Conservation (phyloP, 2,797 vertebrate genomes). For the Galago senegalensis region DNA sequence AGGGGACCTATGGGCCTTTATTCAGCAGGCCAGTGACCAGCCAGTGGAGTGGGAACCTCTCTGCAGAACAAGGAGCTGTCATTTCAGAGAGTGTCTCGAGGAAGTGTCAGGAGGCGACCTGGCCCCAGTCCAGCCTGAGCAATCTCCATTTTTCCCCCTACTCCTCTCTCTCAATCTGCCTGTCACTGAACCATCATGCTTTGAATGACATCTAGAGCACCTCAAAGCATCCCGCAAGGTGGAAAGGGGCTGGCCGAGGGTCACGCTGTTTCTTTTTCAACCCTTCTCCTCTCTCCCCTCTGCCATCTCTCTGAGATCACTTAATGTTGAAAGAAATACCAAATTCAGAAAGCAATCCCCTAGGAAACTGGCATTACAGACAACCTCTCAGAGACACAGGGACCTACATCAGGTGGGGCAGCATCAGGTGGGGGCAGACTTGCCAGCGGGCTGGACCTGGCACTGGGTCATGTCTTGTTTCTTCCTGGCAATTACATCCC, state of each 20-base stretch:
- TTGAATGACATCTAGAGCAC: background rate
- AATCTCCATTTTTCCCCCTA: background rate
- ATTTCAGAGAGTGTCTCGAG: background rate
- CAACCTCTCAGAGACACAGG: background rate
- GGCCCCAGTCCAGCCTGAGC: background rate
- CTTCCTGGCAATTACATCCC: background rate
- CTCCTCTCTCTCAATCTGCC: background rate
- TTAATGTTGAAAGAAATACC: background rate
- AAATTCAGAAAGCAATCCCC: background rate
- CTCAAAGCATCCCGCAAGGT: background rate
- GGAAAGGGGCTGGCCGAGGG: background rate
- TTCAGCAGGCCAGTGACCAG: conserved; percentile 46
- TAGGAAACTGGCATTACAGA: background rate
- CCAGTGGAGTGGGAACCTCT: background rate
- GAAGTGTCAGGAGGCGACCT: background rate
- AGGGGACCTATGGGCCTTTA: conserved; percentile 35
- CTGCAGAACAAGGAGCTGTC: conserved; percentile 20
- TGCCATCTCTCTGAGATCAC: background rate
- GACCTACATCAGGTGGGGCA: background rate
- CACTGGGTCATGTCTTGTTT: background rate
- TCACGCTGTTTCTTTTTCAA: background rate
- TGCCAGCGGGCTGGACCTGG: background rate
- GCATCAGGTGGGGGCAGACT: background rate
- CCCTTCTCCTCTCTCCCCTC: background rate
- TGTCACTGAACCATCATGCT: background rate